Evolutionary conservation across 1,140 invertebrate species (phyloP).

Genomic region (Panagrolaimus sp.): DNA sequence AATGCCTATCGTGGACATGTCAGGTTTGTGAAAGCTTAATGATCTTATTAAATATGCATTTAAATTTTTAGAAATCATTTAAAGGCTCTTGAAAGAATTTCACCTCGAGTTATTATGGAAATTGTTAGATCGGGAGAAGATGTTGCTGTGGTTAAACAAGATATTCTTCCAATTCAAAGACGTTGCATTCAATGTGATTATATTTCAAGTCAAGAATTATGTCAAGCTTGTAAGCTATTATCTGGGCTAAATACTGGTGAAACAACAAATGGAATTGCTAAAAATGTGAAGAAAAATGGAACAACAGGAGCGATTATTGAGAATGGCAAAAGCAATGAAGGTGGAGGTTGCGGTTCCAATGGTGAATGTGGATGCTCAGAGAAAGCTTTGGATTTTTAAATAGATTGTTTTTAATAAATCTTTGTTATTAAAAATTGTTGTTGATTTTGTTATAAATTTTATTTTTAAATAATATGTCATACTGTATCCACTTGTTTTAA

Average conservation of each 20-base stretch:
- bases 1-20: slow-evolving; percentile 74
- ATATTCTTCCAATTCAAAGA: slow-evolving; percentile 20
- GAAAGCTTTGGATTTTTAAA: slow-evolving; percentile 25
- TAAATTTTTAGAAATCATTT: slow-evolving; percentile 74
- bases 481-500: background rate
- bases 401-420: background rate
- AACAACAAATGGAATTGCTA: slow-evolving; percentile 29
- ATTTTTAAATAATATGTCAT: background rate
- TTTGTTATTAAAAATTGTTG: background rate
- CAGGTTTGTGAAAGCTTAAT: slow-evolving; percentile 31
- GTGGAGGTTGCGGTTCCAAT: background rate
- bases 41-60: background rate
- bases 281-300: slow-evolving; percentile 11
- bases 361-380: background rate
- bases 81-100: slow-evolving; percentile 90
- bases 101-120: slow-evolving; percentile 82
- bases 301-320: too few relatives aligned
- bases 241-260: slow-evolving; percentile 73
- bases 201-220: slow-evolving; percentile 88
- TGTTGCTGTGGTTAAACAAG: slow-evolving; percentile 69
- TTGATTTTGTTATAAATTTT: background rate
- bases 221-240: slow-evolving; percentile 90
- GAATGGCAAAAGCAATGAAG: background rate
- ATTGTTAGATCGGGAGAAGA: slow-evolving; percentile 94
- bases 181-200: slow-evolving; percentile 80